Evolutionary conservation across 2,797 vertebrate genomes (phyloP).

Genomic region (Sebastolobus alascanus): DNA sequence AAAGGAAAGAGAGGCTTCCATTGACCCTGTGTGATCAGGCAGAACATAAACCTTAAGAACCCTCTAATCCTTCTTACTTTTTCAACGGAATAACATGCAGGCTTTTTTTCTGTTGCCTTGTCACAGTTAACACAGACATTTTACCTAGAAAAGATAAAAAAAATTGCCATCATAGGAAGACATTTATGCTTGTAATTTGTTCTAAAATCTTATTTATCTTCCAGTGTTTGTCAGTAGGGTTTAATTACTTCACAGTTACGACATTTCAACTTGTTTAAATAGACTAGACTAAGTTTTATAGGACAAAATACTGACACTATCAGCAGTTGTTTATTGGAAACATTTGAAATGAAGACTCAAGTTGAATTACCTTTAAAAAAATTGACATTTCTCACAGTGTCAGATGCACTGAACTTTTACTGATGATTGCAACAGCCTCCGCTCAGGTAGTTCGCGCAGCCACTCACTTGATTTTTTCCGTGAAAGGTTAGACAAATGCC

Average conservation of each 20-base stretch:
- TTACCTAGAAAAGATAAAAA: conserved; percentile 20
- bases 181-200: not conserved
- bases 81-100: conserved; percentile 34
- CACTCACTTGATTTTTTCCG: conserved; percentile 49
- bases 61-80: conserved; percentile 51
- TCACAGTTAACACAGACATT: conserved; percentile 22
- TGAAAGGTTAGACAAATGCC: conserved; percentile 79
- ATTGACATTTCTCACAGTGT: not conserved
- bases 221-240: not conserved
- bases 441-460: conserved; percentile 33
- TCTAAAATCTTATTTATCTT: not conserved
- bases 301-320: not conserved
- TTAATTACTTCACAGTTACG: not conserved
- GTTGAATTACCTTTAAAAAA: not conserved
- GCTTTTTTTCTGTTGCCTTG: conserved; percentile 27
- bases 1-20: conserved; percentile 11
- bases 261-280: not conserved
- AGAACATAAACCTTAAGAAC: conserved; percentile 54
- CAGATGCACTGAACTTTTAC: conserved; percentile 24
- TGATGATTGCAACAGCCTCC: conserved; percentile 44
- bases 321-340: not conserved
- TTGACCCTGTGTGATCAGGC: conserved; percentile 42
- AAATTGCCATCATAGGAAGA: not conserved
- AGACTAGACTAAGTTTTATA: not conserved
- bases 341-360: not conserved